Evolutionary conservation across 2,113 vertebrate species (phyloP).

Genomic region (Symphodus melops): DNA sequence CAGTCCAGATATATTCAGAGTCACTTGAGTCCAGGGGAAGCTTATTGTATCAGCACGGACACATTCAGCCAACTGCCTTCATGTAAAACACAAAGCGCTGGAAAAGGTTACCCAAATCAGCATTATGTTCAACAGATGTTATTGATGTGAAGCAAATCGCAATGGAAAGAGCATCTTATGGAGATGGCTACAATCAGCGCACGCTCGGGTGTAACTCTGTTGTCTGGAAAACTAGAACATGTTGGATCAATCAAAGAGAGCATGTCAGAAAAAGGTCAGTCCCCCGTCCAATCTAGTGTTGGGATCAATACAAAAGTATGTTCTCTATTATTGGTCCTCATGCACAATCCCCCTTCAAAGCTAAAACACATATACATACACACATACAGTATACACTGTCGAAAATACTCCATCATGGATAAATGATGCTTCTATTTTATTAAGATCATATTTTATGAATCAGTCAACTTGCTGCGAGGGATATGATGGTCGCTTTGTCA

Average conservation of each 20-base stretch:
- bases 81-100: conserved; percentile 62
- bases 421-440: neutral
- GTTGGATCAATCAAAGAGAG: conserved; percentile 61
- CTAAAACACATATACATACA: conserved; percentile 3
- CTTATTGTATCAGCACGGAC: conserved; percentile 42
- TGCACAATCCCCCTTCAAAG: conserved; percentile 15
- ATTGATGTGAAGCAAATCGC: conserved; percentile 58
- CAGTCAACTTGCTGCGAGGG: neutral
- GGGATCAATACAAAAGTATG: conserved; percentile 74
- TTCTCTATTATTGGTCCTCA: conserved; percentile 60
- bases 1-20: conserved; percentile 33
- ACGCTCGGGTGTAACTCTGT: conserved; percentile 63
- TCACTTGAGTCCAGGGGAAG: conserved; percentile 13
- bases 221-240: conserved; percentile 72
- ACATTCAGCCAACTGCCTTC: conserved; percentile 48
- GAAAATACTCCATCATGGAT: neutral
- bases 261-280: conserved; percentile 68
- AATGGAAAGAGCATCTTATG: conserved; percentile 72
- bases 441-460: conserved; percentile 13
- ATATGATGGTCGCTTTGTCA: conserved; percentile 6
- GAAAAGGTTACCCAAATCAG: conserved; percentile 69
- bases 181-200: conserved; percentile 64
- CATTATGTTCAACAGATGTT: conserved; percentile 72
- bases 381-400: neutral
- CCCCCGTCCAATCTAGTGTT: conserved; percentile 54